These are phyloP conservation scores for Rhea americana DNA, from an alignment of 2,113 vertebrate species.

Conservation along the genomic window DNA sequence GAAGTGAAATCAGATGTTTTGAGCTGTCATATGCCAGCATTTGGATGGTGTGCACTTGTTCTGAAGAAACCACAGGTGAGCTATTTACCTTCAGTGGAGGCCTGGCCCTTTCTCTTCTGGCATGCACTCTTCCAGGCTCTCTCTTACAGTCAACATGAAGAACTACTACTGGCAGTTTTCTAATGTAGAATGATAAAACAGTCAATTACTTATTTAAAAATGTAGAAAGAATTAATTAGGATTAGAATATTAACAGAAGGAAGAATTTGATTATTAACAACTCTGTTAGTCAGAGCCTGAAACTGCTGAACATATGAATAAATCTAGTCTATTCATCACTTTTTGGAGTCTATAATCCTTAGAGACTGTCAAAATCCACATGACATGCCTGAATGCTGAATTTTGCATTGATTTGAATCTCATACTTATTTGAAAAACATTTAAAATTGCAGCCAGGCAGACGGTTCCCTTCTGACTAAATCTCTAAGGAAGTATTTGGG, in stretches of 20 bases:
- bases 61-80: background rate
- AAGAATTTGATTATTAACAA: background rate
- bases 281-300: conserved; percentile 1
- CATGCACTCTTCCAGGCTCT: fast-evolving
- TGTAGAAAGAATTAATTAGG: background rate
- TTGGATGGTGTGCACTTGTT: background rate
- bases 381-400: background rate
- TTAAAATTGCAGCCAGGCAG: conserved; percentile 29
- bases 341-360: background rate
- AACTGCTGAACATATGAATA: background rate
- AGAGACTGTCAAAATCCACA: background rate
- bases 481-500: background rate
- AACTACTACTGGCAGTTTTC: background rate
- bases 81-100: background rate
- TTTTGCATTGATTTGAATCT: conserved; percentile 29
- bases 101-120: background rate
- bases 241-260: background rate
- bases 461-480: background rate
- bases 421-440: background rate
- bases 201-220: background rate
- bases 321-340: background rate
- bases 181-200: background rate
- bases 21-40: fast-evolving
- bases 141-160: background rate
- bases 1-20: background rate